phyloP scores from a whole-genome alignment of 1,140 invertebrate species.

The Pollicipes pollicipes region DNA sequence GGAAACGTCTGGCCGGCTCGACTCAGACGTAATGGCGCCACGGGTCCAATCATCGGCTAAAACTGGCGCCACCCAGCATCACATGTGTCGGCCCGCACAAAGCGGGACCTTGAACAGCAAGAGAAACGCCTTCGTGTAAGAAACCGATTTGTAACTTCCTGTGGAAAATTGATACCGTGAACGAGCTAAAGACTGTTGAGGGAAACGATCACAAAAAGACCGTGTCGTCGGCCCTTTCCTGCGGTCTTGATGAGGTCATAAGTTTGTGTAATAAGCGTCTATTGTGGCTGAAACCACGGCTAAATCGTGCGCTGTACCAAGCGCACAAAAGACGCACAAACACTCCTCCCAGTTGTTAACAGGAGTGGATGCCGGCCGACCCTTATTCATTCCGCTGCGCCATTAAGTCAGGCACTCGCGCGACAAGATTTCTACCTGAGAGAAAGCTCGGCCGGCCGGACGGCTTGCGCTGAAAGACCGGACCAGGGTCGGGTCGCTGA shows the following conservation, averaged over 20 bases:
- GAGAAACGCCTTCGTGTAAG: background rate
- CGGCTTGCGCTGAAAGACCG: too few relatives aligned
- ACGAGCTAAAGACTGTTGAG: background rate
- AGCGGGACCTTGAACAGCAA: background rate
- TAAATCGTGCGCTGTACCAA: background rate
- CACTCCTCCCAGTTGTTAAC: background rate
- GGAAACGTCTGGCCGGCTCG: background rate
- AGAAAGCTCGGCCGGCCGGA: background rate
- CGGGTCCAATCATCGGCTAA: too few relatives aligned
- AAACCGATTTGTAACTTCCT: background rate
- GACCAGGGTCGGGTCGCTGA: background rate
- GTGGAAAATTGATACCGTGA: background rate
- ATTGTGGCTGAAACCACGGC: background rate
- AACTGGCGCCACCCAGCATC: too few relatives aligned
- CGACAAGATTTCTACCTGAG: background rate
- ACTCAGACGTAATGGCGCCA: background rate
- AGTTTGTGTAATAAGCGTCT: background rate
- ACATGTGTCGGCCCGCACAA: background rate
- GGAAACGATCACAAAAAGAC: too few relatives aligned
- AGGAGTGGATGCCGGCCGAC: background rate
- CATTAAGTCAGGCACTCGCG: too few relatives aligned
- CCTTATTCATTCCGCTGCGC: background rate
- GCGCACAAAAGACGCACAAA: background rate
- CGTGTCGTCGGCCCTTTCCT: background rate
- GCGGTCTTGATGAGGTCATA: background rate